Evolutionary conservation across 2,113 vertebrate species (phyloP).

Genomic region (Alexandromys fortis): DNA sequence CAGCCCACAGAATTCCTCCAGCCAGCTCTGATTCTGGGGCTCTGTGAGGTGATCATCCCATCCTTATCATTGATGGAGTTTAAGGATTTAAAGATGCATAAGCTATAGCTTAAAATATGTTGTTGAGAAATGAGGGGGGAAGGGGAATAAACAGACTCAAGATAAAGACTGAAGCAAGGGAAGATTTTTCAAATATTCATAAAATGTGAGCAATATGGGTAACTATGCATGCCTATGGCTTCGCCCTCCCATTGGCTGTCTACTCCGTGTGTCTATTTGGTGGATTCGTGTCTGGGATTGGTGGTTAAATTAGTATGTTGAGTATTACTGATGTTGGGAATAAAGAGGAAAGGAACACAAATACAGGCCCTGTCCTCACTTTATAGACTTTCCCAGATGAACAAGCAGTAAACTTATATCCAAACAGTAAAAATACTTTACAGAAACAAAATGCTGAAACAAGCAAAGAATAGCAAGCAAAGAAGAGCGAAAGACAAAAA

Average conservation of each 20-base stretch:
- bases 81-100: neutral
- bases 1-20: neutral
- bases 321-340: neutral
- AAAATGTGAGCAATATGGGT: neutral
- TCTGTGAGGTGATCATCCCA: neutral
- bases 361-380: rapidly evolving
- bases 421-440: neutral
- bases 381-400: neutral
- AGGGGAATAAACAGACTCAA: neutral
- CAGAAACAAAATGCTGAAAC: neutral
- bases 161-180: neutral
- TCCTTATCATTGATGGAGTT: neutral
- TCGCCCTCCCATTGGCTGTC: neutral
- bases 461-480: neutral
- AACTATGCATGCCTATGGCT: neutral
- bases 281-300: neutral
- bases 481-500: neutral
- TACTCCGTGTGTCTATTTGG: neutral
- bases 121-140: neutral
- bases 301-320: constrained; percentile 11
- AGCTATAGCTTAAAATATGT: constrained; percentile 3
- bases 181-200: neutral
- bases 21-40: neutral
- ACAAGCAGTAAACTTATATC: neutral
- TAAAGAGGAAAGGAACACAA: neutral